Evolutionary conservation across 2,797 vertebrate genomes (phyloP).

Genomic region (Apogon hyalosoma): DNA sequence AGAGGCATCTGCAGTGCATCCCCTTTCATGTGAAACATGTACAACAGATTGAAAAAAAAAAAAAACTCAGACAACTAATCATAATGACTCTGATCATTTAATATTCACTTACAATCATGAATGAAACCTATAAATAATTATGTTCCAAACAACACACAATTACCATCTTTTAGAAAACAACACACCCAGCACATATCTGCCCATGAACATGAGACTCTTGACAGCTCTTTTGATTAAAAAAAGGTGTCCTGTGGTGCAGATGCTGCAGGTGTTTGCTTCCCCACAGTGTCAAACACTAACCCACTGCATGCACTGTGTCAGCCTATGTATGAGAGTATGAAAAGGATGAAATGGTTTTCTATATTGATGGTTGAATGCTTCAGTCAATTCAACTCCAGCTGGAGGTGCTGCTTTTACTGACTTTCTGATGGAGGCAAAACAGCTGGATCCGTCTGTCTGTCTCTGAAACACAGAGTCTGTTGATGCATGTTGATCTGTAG

Average conservation of each 20-base stretch:
- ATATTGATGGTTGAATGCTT: slow-evolving; percentile 36
- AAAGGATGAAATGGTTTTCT: slow-evolving; percentile 12
- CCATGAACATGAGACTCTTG: neutral
- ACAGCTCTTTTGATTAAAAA: slow-evolving; percentile 56
- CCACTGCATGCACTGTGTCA: neutral
- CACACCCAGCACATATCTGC: neutral
- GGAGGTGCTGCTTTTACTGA: slow-evolving; percentile 26
- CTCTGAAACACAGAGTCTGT: slow-evolving; percentile 1
- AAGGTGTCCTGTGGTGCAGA: slow-evolving; percentile 36
- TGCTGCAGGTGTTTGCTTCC: slow-evolving; percentile 29
- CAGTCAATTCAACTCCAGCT: slow-evolving; percentile 44
- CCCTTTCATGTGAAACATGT: too few species aligned
- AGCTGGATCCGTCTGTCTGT: slow-evolving; percentile 33
- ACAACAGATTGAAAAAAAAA: too few species aligned
- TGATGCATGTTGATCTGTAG: slow-evolving; percentile 11
- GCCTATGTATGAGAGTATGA: neutral
- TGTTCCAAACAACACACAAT: slow-evolving; percentile 16
- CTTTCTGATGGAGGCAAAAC: slow-evolving; percentile 37
- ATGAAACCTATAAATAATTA: slow-evolving; percentile 14
- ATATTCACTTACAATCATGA: neutral
- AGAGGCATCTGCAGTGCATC: too few species aligned
- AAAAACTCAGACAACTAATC: too few species aligned
- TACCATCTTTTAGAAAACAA: slow-evolving; percentile 1
- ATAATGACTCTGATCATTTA: too few species aligned
- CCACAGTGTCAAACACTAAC: slow-evolving; percentile 22